Percentiles rank a stretch among this genome's conserved stretches.
phyloP scores from a whole-genome alignment of 2,797 vertebrate genomes.

The Lerista edwardsae region DNA sequence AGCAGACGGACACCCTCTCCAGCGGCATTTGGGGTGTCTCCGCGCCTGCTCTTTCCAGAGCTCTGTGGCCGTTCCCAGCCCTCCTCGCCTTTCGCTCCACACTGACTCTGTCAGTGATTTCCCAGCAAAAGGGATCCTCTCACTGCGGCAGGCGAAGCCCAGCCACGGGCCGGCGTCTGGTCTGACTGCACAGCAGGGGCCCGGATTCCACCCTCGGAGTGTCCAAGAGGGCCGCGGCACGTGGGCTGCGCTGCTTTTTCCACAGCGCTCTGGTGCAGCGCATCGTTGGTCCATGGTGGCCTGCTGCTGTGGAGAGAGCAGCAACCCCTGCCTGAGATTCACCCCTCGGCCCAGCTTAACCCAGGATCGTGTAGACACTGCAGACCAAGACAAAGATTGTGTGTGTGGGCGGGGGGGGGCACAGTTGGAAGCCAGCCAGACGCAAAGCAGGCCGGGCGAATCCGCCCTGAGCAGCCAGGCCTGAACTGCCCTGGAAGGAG shows the following conservation, averaged over 20 bases:
- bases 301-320: too few relatives aligned
- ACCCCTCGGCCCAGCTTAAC: background rate
- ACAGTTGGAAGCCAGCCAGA: background rate
- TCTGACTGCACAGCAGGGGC: background rate
- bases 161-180: background rate
- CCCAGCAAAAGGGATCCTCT: slow-evolving; percentile 3
- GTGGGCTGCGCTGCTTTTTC: too few relatives aligned
- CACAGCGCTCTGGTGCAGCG: too few relatives aligned
- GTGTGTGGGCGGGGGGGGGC: too few relatives aligned
- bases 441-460: background rate
- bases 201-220: slow-evolving; percentile 18
- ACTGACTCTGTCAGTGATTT: slow-evolving; percentile 30
- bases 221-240: background rate
- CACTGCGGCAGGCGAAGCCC: slow-evolving; percentile 5
- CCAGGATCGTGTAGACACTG: background rate
- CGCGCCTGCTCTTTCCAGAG: background rate
- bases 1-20: background rate
- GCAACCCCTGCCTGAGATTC: background rate
- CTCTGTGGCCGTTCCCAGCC: background rate
- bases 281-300: too few relatives aligned
- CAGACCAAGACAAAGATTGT: too few relatives aligned
- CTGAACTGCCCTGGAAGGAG: background rate
- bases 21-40: background rate
- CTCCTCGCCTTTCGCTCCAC: background rate
- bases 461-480: background rate